Evolutionary conservation across 1,140 invertebrate genomes (phyloP), one percentile per base, ranked within the genome.

Genomic region (Drosophila nannoptera): DNA sequence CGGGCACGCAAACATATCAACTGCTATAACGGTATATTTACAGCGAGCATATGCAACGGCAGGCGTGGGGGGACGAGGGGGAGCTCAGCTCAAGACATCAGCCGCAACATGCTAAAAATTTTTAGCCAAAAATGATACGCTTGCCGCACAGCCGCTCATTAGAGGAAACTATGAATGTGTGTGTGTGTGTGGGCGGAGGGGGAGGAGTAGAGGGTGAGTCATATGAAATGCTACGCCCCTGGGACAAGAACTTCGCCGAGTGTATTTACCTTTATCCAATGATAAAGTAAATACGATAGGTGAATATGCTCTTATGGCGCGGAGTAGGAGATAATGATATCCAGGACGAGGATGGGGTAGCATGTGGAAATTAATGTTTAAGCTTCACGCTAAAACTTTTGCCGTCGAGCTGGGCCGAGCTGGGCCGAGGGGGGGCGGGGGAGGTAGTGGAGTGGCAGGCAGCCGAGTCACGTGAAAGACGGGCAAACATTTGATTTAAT

Each of bases 401-500:
- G 38, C 61, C 1, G 42, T 42, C 12, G 1, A 6, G 0, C 40
- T 12, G 38, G 64, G 32, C 43, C 5, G 7, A 54, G n/a, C 7
- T 22, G 12, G 33, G 0, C 0, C 54, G 31, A 40, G 31, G 5
- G 32, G 4, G 12, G 32, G 49, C 8, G 12, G 14, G 54, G 42
- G 8, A 1, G 33, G 40, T 12, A 11, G 12, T 1, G 60, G 7
- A 22, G 22, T 22, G 22, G 22, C 22, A 22, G 22, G 22, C 22
- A 3, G 22, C 22, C 1, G 45, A 63, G 49, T 48, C 35, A 69
- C 48, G 38, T 65, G 61, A 45, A 29, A 55, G 73, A 71, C 80
- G 82, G 87, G 77, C 87, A 88, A 86, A 88, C 83, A 87, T 87
- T 88, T 88, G 87, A 88, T 88, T 88, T 88, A 88, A 88, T 88